Evolutionary conservation across 2,113 vertebrate genomes (phyloP), one percentile per base, ranked within the genome.

Genomic region (Cynocephalus volans): DNA sequence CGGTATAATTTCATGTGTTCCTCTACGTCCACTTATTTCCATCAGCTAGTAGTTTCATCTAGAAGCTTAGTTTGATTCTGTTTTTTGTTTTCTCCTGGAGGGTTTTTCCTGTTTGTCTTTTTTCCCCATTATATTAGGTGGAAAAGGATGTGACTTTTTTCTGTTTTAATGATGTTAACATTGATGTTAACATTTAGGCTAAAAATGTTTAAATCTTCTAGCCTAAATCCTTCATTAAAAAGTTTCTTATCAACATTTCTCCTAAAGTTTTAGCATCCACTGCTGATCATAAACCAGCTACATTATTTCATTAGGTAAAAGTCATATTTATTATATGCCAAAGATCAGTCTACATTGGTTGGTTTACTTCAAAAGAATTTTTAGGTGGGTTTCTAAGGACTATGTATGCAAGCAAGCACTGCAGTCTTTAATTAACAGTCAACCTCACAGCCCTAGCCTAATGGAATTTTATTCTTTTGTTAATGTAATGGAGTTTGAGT

Each of bases 401-500:
- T 88, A 18, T 72, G 26, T 80, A 45, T 48, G 64, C 8, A 64
- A 10, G 50, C 5, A 76, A 90, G 23, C 12, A 93, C 26, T 58
- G 33, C 9, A 69, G 13, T 54, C 6, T 79, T 92, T 96, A 96
- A 95, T 96, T 96, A 93, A 67, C 48, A 93, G 31, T 15, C 45
- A 91, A 70, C n/a, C 54, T 93, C 18, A 11, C 50, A 96, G 76
- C 58, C 26, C 33, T 72, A 62, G 31, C 3, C 72, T 92, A 93
- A 94, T 96, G 80, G 64, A 85, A 87, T 83, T 73, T 83, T 82
- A 62, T 52, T 93, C 24, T 73, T 96, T 95, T 84, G 36, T 90
- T 97, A 92, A 87, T 45, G 36, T 95, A 93, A 95, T 96, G 65
- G 81, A 91, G 56, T 88, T 90, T 77, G 73, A 94, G 86, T 92